Evolutionary conservation across 2,888 invertebrate genomes (phyloP).

Genomic region (Oeneis ivallda): DNA sequence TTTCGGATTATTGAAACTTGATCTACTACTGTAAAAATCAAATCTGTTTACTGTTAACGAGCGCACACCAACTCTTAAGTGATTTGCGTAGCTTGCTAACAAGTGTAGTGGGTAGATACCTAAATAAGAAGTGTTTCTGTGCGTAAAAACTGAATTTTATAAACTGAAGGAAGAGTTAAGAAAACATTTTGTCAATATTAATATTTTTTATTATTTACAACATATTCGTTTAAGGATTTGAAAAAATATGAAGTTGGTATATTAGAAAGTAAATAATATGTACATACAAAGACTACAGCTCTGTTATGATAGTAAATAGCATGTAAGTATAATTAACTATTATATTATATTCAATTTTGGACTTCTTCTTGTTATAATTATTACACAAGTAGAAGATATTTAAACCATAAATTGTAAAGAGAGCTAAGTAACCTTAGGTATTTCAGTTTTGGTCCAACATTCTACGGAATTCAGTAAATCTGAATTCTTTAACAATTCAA

Average conservation of each 20-base stretch:
- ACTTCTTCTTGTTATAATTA: neutral
- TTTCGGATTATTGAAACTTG: too few species aligned
- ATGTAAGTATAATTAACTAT: constrained; percentile 13
- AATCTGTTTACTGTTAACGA: too few species aligned
- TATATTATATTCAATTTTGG: constrained; percentile 29
- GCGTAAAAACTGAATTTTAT: too few species aligned
- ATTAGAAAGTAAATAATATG: constrained; percentile 37
- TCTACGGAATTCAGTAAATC: constrained; percentile 47
- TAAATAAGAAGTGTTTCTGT: too few species aligned
- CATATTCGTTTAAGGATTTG: constrained; percentile 41
- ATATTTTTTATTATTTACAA: constrained; percentile 41
- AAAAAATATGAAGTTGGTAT: constrained; percentile 42
- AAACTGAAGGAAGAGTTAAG: neutral
- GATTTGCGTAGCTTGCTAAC: too few species aligned
- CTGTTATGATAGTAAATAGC: constrained; percentile 30
- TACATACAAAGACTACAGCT: constrained; percentile 40
- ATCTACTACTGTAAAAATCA: too few species aligned
- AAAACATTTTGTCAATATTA: constrained; percentile 27
- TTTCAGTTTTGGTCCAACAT: constrained; percentile 69
- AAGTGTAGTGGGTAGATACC: too few species aligned
- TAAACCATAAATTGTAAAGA: constrained; percentile 54
- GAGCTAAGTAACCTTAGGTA: constrained; percentile 61
- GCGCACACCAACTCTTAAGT: too few species aligned
- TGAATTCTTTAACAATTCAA: constrained; percentile 5
- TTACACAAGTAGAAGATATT: neutral